Conservation (phyloP, 2,888 invertebrate genomes). For the Ectemnius cavifrons region DNA sequence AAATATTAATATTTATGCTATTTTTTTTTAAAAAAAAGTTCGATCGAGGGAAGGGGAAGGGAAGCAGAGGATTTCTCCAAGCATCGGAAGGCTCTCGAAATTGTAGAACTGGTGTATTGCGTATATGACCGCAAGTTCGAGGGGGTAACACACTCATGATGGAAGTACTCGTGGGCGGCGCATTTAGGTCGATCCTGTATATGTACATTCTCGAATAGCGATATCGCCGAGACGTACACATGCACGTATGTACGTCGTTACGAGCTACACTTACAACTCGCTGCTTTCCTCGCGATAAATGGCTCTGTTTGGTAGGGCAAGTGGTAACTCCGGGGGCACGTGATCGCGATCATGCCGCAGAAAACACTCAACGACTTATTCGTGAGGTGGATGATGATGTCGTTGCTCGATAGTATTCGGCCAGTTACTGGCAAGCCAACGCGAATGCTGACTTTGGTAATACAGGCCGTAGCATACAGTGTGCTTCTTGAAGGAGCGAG, state of each 20-base stretch:
- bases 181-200: constrained; percentile 15
- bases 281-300: constrained; percentile 21
- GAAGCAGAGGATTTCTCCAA: no score
- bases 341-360: no score
- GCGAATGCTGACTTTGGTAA: no score
- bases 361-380: no score
- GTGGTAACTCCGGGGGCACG: not conserved
- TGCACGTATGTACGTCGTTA: not conserved
- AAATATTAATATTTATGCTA: not conserved
- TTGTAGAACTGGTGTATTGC: no score
- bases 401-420: no score
- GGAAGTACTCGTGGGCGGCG: not conserved
- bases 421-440: no score
- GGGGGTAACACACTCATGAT: not conserved
- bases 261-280: constrained; percentile 28
- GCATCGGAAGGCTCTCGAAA: no score
- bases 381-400: no score
- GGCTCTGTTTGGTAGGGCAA: constrained; percentile 11
- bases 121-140: not conserved
- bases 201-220: constrained; percentile 10
- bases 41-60: no score
- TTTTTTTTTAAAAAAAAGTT: not conserved
- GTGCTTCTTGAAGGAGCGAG: no score
- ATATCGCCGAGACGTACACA: not conserved
- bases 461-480: no score